Evolutionary conservation across 2,113 vertebrate genomes (phyloP).

Genomic region (Echinops telfairi): DNA sequence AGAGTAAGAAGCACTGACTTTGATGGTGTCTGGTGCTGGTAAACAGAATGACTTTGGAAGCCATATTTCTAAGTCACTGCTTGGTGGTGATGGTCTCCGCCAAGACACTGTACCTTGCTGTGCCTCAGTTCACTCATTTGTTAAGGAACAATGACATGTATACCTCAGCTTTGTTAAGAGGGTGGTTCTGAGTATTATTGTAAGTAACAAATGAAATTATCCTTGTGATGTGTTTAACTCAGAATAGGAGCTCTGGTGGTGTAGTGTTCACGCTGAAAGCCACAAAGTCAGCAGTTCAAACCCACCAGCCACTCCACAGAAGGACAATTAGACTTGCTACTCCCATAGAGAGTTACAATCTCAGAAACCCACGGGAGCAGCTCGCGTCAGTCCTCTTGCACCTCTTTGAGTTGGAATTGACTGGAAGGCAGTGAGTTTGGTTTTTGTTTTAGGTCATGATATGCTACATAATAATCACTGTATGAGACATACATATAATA

Average conservation of each 20-base stretch:
- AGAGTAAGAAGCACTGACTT: neutral
- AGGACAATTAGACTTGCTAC: no score
- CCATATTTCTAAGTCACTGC: neutral
- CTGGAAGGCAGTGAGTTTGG: no score
- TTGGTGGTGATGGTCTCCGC: neutral
- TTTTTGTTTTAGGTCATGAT: neutral
- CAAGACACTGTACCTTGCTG: neutral
- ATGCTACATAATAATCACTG: neutral
- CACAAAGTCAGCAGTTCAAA: no score
- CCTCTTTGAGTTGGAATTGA: no score
- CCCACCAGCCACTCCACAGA: no score
- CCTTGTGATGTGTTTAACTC: neutral
- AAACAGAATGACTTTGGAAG: neutral
- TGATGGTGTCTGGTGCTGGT: rapidly evolving
- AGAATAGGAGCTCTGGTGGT: no score
- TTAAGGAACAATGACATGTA: neutral
- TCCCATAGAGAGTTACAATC: no score
- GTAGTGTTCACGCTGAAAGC: no score
- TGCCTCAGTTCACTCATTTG: neutral
- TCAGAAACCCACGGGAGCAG: no score
- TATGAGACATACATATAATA: neutral
- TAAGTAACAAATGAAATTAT: neutral
- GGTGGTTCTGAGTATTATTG: neutral
- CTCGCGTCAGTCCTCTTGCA: no score
- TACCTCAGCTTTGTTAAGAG: neutral